Base-by-base conservation (phyloP, 2,888 invertebrate species). In the Mamestra brassicae region DNA sequence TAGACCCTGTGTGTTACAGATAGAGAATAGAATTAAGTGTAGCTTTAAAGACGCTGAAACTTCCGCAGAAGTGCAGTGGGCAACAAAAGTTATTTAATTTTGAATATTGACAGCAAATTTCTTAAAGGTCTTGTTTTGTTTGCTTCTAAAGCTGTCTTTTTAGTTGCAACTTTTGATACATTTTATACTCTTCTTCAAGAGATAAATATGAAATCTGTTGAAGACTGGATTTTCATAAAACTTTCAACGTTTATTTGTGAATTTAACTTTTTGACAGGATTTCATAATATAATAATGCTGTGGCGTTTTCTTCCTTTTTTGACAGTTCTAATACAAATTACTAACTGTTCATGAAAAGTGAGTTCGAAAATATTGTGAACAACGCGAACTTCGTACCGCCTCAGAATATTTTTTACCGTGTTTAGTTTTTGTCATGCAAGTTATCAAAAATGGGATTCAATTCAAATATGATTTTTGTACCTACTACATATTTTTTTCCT, bases 61-160 rank as follows among this genome's bases (percentile, higher is more conserved):
- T 64, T 61, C 34, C 62, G 72, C 58, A 74, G 67, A 52, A 60
- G 62, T 58, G 61, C 67, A 68, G 67, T 42, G 52, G 66, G 67
- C 60, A 69, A 67, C 65, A 38, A 26, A 79, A 79, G 65, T 75
- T 74, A 82, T 84, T 79, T 69, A 68, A 71, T 79, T 78, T 85
- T 76, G 52, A 81, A 83, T 85, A 80, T 85, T 78, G 84, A 84
- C 66, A 64, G 15, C 15, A 36, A 61, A 45, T 73, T 85, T 76
- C 70, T 61, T 71, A 55, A 61, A 52, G 8, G 63, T 70, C 58
- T 60, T 63, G 15, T 71, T 61, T 57, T 47, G 64, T 58, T 38
- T 74, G 54, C 50, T 67, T 64, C 69, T 42, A 50, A 52, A 71
- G 61, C 67, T 5, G 38, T 8, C 17, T 55, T 42, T 69, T n/a